Base-by-base conservation (phyloP, 2,888 invertebrate species). In the Diarsia dahlii region DNA sequence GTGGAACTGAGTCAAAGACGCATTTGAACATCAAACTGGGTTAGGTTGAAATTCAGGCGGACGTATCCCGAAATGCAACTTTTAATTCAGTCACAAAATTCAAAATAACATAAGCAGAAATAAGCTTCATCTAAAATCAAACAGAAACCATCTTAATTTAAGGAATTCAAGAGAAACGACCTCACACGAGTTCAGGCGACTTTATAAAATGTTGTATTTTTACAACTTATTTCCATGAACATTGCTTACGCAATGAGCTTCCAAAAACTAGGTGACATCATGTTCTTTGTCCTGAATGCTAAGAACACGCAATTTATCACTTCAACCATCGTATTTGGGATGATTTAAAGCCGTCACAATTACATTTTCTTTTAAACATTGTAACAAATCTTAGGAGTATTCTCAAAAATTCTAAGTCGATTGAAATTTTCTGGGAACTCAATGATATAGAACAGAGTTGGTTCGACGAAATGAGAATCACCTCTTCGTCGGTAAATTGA, bases 261-360 rank as follows among this genome's bases (percentile, higher is more conserved):
- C 87, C 64, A 71, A 48, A 87, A 84, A 82, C 76, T 77, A 71
- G 66, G 54, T 69, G 78, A 73, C 68, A 78, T 84, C 85, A 87
- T 77, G n/a, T 70, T 80, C 82, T 88, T 86, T 88, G 88, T 88
- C 84, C 76, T 52, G 67, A 81, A 80, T 77, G 86, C 76, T 71
- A 79, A 78, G 66, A 87, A 79, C 78, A 78, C 48, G 64, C 79
- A 68, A 89, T 90, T 80, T 88, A 85, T 87, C 89, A 89, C 86
- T 72, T 78, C 81, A 81, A 50, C 74, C 71, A 80, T 81, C 88
- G 84, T 78, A 87, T 87, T 90, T 83, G 67, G 75, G 76, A 87
- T 90, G 90, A 90, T 90, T 90, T 90, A 89, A 76, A 56, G 72
- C 60, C 70, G 84, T 70, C 82, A 82, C 76, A 45, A 62, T 76